A percentile compares a stretch with the other conserved stretches of the same genome.
Conservation (phyloP, 1,140 invertebrate genomes). For the Macrobrachium rosenbergii region DNA sequence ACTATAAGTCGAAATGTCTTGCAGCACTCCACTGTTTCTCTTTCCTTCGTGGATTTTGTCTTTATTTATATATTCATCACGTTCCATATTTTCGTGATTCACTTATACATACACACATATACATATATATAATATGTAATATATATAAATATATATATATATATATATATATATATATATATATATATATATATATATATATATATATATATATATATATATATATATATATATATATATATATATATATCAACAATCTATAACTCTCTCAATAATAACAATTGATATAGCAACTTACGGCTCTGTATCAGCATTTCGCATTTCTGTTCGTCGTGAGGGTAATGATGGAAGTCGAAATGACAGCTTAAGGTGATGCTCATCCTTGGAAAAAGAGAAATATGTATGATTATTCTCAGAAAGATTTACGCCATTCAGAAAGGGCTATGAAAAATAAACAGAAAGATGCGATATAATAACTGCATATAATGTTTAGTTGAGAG, state of each 20-base stretch:
- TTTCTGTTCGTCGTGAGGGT: constrained; percentile 64
- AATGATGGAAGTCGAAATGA: constrained; percentile 66
- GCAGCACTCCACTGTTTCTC: too few relatives aligned
- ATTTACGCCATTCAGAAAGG: too few relatives aligned
- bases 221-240: neutral
- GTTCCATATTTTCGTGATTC: too few relatives aligned
- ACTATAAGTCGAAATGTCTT: too few relatives aligned
- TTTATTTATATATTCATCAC: too few relatives aligned
- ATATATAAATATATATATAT: neutral
- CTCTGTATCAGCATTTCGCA: constrained; percentile 66
- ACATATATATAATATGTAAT: too few relatives aligned
- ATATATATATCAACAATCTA: too few relatives aligned
- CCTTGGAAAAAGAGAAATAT: constrained; percentile 12
- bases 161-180: constrained; percentile 11
- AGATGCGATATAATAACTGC: too few relatives aligned
- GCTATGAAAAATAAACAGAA: too few relatives aligned
- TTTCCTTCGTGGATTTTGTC: too few relatives aligned
- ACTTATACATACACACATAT: too few relatives aligned
- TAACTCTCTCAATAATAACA: neutral
- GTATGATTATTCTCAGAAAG: neutral
- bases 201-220: constrained; percentile 11
- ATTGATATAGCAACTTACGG: constrained; percentile 31
- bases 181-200: constrained; percentile 5
- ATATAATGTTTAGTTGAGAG: too few relatives aligned
- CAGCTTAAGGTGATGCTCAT: constrained; percentile 64